Evolutionary conservation across 2,888 invertebrate species (phyloP).

Genomic region (Cryptus armator): DNA sequence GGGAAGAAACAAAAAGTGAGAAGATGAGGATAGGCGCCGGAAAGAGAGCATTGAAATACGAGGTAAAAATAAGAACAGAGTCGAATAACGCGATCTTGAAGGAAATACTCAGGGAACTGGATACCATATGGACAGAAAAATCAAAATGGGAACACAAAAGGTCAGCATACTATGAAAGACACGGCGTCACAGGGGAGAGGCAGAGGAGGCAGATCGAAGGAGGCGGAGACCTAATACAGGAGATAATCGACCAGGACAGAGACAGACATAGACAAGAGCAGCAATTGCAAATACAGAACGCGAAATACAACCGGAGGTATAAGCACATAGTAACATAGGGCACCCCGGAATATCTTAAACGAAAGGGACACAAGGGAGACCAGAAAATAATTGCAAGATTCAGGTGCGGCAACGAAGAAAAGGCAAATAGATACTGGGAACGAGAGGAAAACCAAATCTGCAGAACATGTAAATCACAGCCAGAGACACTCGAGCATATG

Average conservation of each 20-base stretch:
- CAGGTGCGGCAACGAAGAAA: background rate
- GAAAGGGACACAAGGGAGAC: conserved; percentile 12
- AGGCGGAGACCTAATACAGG: background rate
- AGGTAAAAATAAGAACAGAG: conserved; percentile 18
- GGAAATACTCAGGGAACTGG: conserved; percentile 8
- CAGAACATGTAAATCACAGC: background rate
- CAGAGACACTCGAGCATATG: background rate
- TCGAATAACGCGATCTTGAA: conserved; percentile 15
- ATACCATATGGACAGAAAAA: conserved; percentile 27
- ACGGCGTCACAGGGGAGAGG: background rate
- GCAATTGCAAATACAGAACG: background rate
- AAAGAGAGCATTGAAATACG: conserved; percentile 25
- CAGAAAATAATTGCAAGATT: conserved; percentile 10
- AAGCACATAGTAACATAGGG: background rate
- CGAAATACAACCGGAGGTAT: background rate
- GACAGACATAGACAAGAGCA: background rate
- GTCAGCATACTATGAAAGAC: background rate
- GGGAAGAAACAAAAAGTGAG: conserved; percentile 23
- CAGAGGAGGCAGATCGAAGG: background rate
- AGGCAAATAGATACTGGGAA: background rate
- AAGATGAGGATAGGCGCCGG: conserved; percentile 26
- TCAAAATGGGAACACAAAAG: background rate
- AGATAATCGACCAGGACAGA: background rate
- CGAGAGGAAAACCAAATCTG: background rate
- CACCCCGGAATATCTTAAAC: background rate